Conservation (phyloP, 1,140 invertebrate genomes). For the Catajapyx aquilonaris region DNA sequence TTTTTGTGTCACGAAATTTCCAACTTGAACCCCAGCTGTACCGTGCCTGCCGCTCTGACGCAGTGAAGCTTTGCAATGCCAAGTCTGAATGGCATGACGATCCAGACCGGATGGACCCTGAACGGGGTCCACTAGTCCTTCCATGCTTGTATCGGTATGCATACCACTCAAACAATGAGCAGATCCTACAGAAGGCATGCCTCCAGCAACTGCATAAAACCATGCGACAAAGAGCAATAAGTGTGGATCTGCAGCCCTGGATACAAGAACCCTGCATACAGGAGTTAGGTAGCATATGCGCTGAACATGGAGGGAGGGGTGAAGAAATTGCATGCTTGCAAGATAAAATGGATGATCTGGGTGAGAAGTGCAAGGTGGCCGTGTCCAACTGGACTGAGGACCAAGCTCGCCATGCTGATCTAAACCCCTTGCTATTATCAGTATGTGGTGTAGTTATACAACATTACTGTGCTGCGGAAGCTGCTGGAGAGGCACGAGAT, state of each 20-base stretch:
- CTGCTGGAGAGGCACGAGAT: conserved; percentile 19
- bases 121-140: conserved; percentile 55
- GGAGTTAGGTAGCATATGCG: conserved; percentile 65
- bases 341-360: conserved; percentile 54
- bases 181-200: no score
- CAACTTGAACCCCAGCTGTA: conserved; percentile 79
- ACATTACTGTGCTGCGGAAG: conserved; percentile 48
- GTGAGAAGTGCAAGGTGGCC: conserved; percentile 38
- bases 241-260: conserved; percentile 81
- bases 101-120: conserved; percentile 39
- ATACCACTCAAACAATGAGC: conserved; percentile 44
- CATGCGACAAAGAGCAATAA: conserved; percentile 76
- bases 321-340: conserved; percentile 87
- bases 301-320: conserved; percentile 56
- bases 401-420: conserved; percentile 60
- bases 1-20: conserved; percentile 87
- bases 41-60: conserved; percentile 67
- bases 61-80: conserved; percentile 57
- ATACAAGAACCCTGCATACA: conserved; percentile 75
- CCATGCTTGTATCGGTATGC: conserved; percentile 81
- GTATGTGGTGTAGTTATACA: conserved; percentile 66
- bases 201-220: conserved; percentile 62
- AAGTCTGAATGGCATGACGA: conserved; percentile 52
- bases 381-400: conserved; percentile 78
- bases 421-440: conserved; percentile 64